These are phyloP conservation scores for Ips typographus DNA, from an alignment of 1,140 invertebrate genomes.

Conservation along the genomic window DNA sequence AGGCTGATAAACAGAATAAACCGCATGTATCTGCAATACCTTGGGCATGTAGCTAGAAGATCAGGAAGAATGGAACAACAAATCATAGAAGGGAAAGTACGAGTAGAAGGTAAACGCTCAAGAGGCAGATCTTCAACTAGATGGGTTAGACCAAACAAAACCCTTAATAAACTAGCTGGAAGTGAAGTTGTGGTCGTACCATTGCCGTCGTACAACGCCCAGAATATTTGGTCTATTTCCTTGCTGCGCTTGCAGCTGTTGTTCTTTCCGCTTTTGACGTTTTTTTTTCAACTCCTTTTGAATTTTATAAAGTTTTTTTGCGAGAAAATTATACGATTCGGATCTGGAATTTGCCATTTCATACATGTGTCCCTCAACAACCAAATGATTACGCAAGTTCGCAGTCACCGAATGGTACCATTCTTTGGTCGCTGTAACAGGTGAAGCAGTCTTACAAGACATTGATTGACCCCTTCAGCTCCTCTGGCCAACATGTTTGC, in stretches of 20 bases:
- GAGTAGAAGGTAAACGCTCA: too few relatives aligned
- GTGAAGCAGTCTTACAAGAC: conserved; percentile 64
- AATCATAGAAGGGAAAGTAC: too few relatives aligned
- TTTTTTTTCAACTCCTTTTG: conserved; percentile 96
- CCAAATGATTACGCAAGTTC: conserved; percentile 96
- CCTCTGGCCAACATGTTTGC: conserved; percentile 53
- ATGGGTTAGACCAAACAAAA: neutral
- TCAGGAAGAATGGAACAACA: too few relatives aligned
- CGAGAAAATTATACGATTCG: conserved; percentile 97
- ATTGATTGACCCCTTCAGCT: conserved; percentile 41
- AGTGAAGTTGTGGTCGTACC: conserved; percentile 41
- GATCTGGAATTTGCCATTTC: conserved; percentile 95
- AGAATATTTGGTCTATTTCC: conserved; percentile 49
- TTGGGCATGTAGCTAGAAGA: too few relatives aligned
- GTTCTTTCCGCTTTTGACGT: conserved; percentile 83
- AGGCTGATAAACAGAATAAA: too few relatives aligned
- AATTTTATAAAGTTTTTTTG: conserved; percentile 99
- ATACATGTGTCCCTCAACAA: conserved; percentile 99
- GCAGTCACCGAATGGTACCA: conserved; percentile 97
- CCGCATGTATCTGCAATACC: too few relatives aligned
- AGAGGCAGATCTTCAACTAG: too few relatives aligned
- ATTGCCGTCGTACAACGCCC: conserved; percentile 39
- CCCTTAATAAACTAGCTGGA: conserved; percentile 11
- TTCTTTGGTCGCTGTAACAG: conserved; percentile 86
- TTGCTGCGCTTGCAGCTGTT: conserved; percentile 50